A percentile compares a stretch with the other conserved stretches of the same genome.
Conservation (phyloP, 2,888 invertebrate species). For the Helleia helle region DNA sequence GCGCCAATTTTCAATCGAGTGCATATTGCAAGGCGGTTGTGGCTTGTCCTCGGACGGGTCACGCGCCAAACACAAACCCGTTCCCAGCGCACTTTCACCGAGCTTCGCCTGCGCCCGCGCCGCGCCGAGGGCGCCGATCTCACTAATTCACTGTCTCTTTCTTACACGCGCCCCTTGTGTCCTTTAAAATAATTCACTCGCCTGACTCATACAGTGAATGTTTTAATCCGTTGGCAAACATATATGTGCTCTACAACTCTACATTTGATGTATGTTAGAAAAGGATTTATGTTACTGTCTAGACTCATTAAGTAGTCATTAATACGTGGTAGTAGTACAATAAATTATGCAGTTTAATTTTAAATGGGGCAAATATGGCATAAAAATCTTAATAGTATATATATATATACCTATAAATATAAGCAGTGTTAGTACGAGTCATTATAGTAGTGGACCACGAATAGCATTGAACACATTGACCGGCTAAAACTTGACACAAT, state of each 20-base stretch:
- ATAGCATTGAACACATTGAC: slow-evolving; percentile 40
- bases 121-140: slow-evolving; percentile 40
- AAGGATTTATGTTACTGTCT: too few species aligned
- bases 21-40: slow-evolving; percentile 39
- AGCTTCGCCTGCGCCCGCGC: slow-evolving; percentile 49
- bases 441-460: slow-evolving; percentile 1
- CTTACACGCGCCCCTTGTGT: slow-evolving; percentile 16
- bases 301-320: too few species aligned
- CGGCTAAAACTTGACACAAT: slow-evolving; percentile 53
- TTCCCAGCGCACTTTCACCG: slow-evolving; percentile 67
- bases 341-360: background rate
- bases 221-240: background rate
- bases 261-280: too few species aligned
- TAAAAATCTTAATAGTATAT: too few species aligned
- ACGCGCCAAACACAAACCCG: slow-evolving; percentile 63
- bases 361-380: background rate
- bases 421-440: background rate
- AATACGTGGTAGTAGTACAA: too few species aligned
- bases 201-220: background rate
- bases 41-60: slow-evolving; percentile 66
- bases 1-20: slow-evolving; percentile 22
- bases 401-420: too few species aligned
- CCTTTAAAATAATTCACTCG: slow-evolving; percentile 2
- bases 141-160: slow-evolving; percentile 29
- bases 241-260: background rate